Percentiles rank a stretch among this genome's conserved stretches.
Conservation (phyloP, 2,113 vertebrate species). For the Erpornis zantholeuca region DNA sequence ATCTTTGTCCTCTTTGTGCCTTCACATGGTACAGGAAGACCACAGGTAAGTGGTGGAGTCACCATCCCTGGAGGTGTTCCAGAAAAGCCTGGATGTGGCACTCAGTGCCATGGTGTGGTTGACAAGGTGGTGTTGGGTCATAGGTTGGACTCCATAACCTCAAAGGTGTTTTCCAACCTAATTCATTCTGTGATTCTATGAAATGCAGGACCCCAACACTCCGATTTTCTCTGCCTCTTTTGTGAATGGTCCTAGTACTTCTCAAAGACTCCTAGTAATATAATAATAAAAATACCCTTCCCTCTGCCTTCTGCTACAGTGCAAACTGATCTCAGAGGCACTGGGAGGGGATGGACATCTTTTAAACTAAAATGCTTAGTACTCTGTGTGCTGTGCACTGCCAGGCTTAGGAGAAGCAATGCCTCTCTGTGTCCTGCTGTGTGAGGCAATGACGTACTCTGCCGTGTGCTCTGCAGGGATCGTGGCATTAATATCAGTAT, state of each 20-base stretch:
- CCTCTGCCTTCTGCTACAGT: background rate
- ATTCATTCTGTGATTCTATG: background rate
- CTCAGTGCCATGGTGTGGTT: background rate
- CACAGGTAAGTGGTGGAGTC: background rate
- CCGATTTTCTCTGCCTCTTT: background rate
- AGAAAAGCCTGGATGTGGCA: background rate
- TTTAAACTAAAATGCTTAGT: background rate
- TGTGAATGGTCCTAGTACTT: background rate
- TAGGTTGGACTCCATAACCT: background rate
- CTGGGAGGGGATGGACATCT: background rate
- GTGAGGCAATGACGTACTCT: fast-evolving
- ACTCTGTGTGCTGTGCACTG: background rate
- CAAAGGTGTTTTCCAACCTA: background rate
- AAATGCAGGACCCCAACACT: background rate
- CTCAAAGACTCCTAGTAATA: background rate
- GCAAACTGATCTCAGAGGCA: background rate
- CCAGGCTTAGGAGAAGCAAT: background rate
- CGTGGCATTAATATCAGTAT: background rate
- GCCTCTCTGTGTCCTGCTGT: background rate
- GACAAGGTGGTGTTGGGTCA: background rate
- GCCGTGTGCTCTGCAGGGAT: background rate
- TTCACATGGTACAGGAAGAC: fast-evolving
- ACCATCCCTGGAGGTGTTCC: background rate
- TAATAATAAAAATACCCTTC: background rate
- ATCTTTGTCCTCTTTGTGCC: background rate